phyloP scores from a whole-genome alignment of 2,113 vertebrate species.

The Clarias gariepinus region DNA sequence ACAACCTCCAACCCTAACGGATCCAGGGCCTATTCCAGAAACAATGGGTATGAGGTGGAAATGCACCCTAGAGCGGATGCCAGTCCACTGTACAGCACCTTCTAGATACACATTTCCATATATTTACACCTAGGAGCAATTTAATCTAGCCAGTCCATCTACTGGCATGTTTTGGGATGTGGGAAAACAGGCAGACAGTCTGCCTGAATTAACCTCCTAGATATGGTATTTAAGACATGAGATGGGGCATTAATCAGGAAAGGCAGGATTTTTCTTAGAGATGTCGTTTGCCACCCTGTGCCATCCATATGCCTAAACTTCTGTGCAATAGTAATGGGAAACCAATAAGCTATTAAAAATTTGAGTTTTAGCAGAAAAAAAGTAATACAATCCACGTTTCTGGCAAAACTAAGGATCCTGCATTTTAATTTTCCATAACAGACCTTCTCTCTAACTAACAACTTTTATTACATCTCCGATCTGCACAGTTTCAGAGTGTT shows the following conservation, averaged over 20 bases:
- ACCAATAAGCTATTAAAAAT: background rate
- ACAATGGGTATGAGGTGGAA: background rate
- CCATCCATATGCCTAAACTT: background rate
- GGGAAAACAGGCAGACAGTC: background rate
- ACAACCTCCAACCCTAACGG: too few relatives aligned
- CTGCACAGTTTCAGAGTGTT: conserved; percentile 43
- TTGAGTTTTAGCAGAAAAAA: background rate
- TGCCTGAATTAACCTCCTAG: background rate
- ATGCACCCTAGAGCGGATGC: background rate
- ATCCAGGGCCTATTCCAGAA: background rate
- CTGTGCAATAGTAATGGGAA: background rate
- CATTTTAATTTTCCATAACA: conserved; percentile 25
- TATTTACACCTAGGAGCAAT: background rate
- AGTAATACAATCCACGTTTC: background rate
- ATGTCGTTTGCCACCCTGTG: background rate
- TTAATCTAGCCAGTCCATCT: background rate
- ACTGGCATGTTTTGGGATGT: background rate
- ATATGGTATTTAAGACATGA: background rate
- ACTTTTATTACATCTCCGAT: conserved; percentile 28
- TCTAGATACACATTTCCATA: background rate
- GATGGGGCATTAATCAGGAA: background rate
- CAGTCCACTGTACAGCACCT: background rate
- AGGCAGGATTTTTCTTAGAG: background rate
- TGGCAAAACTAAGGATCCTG: background rate
- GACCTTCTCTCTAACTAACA: background rate